A percentile compares a stretch with the other conserved stretches of the same genome.
Conservation (phyloP, 2,888 invertebrate species). For the Apodemia zela region DNA sequence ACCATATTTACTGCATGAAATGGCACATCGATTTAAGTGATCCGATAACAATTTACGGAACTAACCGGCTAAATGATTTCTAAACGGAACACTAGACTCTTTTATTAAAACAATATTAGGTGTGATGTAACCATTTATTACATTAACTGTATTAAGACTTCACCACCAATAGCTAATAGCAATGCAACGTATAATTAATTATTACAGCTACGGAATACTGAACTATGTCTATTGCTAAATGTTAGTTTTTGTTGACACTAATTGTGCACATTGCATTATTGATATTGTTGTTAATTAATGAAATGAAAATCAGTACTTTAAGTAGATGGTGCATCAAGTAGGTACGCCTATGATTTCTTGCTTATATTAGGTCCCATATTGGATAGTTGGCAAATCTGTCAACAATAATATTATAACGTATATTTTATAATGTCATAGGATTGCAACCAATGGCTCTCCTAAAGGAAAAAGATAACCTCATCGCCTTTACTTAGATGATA, state of each 20-base stretch:
- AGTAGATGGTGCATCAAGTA: too few species aligned
- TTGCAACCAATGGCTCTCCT: too few species aligned
- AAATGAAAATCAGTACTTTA: not conserved
- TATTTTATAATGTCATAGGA: too few species aligned
- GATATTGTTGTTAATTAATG: not conserved
- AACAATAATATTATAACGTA: too few species aligned
- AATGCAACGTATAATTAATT: slow-evolving; percentile 14
- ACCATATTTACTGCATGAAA: not conserved
- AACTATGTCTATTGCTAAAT: slow-evolving; percentile 11
- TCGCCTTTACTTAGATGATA: too few species aligned
- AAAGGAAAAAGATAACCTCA: too few species aligned
- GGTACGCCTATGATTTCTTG: too few species aligned
- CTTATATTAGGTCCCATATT: too few species aligned
- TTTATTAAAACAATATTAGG: not conserved
- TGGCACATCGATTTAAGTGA: not conserved
- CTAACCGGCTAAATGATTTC: slow-evolving; percentile 8
- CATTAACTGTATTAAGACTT: slow-evolving; percentile 9
- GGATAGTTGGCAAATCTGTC: too few species aligned
- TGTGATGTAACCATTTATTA: slow-evolving; percentile 3
- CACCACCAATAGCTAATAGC: slow-evolving; percentile 1
- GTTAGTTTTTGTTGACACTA: slow-evolving; percentile 9
- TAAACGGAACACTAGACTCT: not conserved
- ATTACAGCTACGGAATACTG: slow-evolving; percentile 7
- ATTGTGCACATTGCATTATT: slow-evolving; percentile 6
- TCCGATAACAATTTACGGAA: slow-evolving; percentile 6